Percentiles rank a stretch among this genome's conserved stretches.
These are phyloP conservation scores for Aphyosemion australe DNA, from an alignment of 2,113 vertebrate species.

Conservation along the genomic window DNA sequence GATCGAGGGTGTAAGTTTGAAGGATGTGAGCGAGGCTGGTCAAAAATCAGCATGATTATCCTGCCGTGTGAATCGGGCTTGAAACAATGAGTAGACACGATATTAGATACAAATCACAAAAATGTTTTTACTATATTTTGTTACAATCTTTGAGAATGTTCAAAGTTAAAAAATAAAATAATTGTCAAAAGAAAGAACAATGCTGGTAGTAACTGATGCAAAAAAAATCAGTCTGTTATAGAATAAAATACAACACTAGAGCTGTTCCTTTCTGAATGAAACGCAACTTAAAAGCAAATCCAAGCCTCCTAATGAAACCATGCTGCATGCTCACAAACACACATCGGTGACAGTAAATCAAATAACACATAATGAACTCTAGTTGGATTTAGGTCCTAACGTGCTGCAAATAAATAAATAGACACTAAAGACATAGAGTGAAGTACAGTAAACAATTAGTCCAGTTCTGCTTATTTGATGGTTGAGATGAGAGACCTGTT, in stretches of 20 bases:
- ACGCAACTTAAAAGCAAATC: slow-evolving; percentile 48
- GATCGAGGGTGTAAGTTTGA: no score
- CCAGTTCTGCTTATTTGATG: not conserved
- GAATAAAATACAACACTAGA: not conserved
- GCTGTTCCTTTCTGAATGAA: slow-evolving; percentile 16
- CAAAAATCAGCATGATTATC: no score
- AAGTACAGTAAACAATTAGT: not conserved
- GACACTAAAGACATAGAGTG: no score
- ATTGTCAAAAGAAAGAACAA: slow-evolving; percentile 14
- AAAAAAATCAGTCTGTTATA: not conserved
- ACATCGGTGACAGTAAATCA: not conserved
- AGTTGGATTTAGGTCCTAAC: not conserved
- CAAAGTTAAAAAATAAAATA: not conserved
- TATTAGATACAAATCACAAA: no score
- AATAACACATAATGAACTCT: slow-evolving; percentile 19
- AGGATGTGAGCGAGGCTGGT: no score
- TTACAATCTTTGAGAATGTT: no score
- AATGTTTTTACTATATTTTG: no score
- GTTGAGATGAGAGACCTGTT: not conserved
- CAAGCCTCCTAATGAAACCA: no score
- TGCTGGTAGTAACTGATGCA: slow-evolving; percentile 10
- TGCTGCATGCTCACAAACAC: not conserved
- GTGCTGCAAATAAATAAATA: not conserved
- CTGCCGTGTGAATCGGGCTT: no score
- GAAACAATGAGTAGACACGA: no score